Evolutionary conservation across 2,113 vertebrate genomes (phyloP).

Genomic region (Suricata suricatta): DNA sequence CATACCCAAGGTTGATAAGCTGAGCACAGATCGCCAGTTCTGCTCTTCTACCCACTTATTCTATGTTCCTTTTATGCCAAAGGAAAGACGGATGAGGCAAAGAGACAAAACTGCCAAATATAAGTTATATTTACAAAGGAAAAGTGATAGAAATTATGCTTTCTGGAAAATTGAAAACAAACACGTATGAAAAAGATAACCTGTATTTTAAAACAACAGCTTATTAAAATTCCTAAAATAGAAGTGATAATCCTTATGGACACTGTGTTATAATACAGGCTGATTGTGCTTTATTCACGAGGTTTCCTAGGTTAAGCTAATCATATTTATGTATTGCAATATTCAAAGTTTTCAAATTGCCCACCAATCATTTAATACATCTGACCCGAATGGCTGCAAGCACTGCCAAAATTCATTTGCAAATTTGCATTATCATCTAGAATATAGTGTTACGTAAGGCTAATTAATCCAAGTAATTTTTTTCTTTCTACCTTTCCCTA

Average conservation of each 20-base stretch:
- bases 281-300: slow-evolving; percentile 73
- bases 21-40: background rate
- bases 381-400: slow-evolving; percentile 50
- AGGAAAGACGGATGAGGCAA: background rate
- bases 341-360: slow-evolving; percentile 75
- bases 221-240: background rate
- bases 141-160: background rate
- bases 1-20: background rate
- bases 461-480: slow-evolving; percentile 42
- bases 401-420: background rate
- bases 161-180: background rate
- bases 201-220: background rate
- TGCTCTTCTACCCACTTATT: background rate
- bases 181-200: background rate
- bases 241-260: background rate
- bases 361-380: slow-evolving; percentile 76
- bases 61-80: background rate
- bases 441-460: background rate
- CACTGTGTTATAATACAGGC: background rate
- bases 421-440: slow-evolving; percentile 50
- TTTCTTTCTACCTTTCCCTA: background rate
- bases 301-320: slow-evolving; percentile 76
- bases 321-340: slow-evolving; percentile 71
- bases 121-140: background rate
- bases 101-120: background rate